Base-by-base conservation (phyloP, 1,140 invertebrate genomes). In the Calycopis cecrops region DNA sequence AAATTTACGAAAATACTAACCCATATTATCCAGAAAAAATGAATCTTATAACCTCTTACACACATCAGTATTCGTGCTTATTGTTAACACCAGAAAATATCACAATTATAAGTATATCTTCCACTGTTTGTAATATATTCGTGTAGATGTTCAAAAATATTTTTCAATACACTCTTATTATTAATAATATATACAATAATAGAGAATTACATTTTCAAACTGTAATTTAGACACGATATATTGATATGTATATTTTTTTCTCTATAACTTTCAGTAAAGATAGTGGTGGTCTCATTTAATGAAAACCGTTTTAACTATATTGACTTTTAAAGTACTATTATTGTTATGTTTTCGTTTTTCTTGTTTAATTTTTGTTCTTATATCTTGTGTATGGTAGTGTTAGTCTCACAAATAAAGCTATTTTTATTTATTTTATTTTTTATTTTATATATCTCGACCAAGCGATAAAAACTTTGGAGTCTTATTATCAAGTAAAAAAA, bases 31-130 rank as follows among this genome's bases (percentile, higher is more conserved):
- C 21, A 28, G 21, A 28, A 28, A 28, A 28, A 28, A 28, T 28
- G 21, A 28, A n/a, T n/a, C 6, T 6, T 28, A 28, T 28, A 44
- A 44, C 16, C n/a, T 16, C 40, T 16, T 4, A 44, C 6, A 44
- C 16, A 44, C 40, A 44, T 16, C 76, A 83, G 78, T 85, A 85
- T 80, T 85, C 74, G 76, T 75, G 71, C 79, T 76, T 83, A 67
- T 76, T 79, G 74, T 80, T 74, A 71, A 79, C 69, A 69, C 72
- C 75, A 81, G 80, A 76, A 59, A 10, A n/a, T 10, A 44, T 16
- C 40, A 44, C 8, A 17, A 17, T 44, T 44, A 16, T 44, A 44
- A 44, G 40, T 44, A 17, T 44, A 44, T 44, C 40, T 12, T 17
- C 10, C 40, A 44, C 40, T 44, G 40, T 28, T 28, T 6, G 2